Evolutionary conservation across 1,140 invertebrate species (phyloP).

Genomic region (Cydia fagiglandana): DNA sequence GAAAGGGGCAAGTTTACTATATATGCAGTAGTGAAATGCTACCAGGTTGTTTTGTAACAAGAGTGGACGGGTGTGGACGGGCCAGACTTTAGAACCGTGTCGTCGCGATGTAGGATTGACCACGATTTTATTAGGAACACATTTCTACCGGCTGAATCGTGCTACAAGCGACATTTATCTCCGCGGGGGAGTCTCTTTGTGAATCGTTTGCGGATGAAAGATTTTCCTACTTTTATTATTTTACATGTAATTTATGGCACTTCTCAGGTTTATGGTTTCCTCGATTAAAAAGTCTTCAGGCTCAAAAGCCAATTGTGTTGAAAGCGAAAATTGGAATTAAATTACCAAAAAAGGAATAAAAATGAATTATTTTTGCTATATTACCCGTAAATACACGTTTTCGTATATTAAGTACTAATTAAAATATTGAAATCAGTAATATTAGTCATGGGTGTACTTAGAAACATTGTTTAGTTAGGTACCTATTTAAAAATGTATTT

Average conservation of each 20-base stretch:
- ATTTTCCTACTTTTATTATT: conserved; percentile 74
- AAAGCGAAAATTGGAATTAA: neutral
- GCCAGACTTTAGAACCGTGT: conserved; percentile 25
- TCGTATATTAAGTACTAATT: no score
- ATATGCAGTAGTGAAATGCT: neutral
- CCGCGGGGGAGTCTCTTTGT: conserved; percentile 61
- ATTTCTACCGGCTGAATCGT: conserved; percentile 61
- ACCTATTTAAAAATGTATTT: no score
- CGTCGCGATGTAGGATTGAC: conserved; percentile 17
- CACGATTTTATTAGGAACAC: conserved; percentile 52
- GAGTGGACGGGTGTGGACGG: neutral
- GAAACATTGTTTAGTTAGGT: no score
- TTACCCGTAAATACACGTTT: no score
- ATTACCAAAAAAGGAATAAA: neutral
- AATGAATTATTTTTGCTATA: no score
- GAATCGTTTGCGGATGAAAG: conserved; percentile 71
- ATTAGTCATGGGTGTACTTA: no score
- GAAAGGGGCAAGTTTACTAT: conserved; percentile 37
- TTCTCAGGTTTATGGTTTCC: conserved; percentile 58
- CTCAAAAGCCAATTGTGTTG: conserved; percentile 42
- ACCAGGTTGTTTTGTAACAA: conserved; percentile 7
- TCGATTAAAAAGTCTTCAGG: conserved; percentile 52
- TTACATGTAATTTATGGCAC: conserved; percentile 74
- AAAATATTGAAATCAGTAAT: no score
- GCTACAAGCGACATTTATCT: conserved; percentile 69